Evolutionary conservation across 1,140 invertebrate genomes (phyloP).

Genomic region (Drosophila kurseongensis): DNA sequence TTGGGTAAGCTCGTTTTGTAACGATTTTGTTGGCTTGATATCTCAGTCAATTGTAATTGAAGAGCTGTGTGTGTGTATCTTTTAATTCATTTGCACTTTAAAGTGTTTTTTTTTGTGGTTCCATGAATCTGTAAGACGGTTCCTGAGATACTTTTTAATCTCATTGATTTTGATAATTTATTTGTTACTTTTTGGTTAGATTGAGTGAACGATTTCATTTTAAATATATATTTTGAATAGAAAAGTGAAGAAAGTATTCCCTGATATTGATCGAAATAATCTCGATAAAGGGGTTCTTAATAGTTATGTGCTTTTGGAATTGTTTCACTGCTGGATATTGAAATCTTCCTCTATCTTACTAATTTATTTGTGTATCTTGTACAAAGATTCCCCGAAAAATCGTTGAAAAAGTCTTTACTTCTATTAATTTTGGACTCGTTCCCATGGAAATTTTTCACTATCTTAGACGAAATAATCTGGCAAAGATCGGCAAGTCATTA

Average conservation of each 20-base stretch:
- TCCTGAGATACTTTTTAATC: not conserved
- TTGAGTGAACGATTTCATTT: not conserved
- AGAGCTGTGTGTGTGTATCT: not conserved
- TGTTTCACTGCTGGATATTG: too few species aligned
- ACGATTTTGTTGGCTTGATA: constrained; percentile 3
- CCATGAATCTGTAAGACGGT: not conserved
- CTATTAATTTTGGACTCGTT: not conserved
- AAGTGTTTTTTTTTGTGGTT: not conserved
- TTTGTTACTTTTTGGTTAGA: too few species aligned
- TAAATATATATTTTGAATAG: not conserved
- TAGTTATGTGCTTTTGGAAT: too few species aligned
- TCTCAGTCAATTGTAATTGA: constrained; percentile 24
- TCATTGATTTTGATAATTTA: not conserved
- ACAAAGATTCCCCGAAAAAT: not conserved
- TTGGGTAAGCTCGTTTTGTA: constrained; percentile 37
- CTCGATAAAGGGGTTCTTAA: too few species aligned
- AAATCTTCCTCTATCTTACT: not conserved
- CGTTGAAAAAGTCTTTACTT: not conserved
- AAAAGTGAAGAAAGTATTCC: too few species aligned
- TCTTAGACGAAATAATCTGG: constrained; percentile 19
- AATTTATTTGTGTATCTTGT: not conserved
- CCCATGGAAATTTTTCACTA: constrained; percentile 28
- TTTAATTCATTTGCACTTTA: constrained; percentile 3
- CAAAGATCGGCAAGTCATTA: constrained; percentile 30
- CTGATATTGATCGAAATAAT: too few species aligned